These are phyloP conservation scores for Marcusenius ussheri DNA, from an alignment of 2,113 vertebrate genomes.

Conservation along the genomic window DNA sequence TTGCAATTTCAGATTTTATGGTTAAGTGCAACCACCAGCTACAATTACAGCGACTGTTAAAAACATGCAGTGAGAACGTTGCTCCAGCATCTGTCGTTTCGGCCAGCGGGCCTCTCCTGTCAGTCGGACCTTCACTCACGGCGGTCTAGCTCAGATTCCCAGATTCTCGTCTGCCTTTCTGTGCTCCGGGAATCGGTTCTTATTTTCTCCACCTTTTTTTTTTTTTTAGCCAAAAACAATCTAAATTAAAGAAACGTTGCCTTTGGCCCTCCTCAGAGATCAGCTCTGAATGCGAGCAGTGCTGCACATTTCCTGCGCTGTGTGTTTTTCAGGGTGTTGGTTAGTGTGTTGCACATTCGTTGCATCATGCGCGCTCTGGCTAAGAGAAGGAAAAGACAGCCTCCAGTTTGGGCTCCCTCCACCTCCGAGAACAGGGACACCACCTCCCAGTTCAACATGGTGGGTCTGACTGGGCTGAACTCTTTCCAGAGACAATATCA, in stretches of 20 bases:
- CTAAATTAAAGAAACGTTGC: not conserved
- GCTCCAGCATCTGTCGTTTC: not conserved
- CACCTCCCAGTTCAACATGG: not conserved
- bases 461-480: not conserved
- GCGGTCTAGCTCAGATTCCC: not conserved
- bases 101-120: not conserved
- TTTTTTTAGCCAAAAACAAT: not conserved
- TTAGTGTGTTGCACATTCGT: slow-evolving; percentile 17
- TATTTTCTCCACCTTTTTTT: not conserved
- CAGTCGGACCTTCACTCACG: not conserved
- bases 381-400: not conserved
- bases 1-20: not conserved
- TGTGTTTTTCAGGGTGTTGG: slow-evolving; percentile 11
- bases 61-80: not conserved
- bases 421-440: not conserved
- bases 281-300: not conserved
- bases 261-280: too few relatives aligned
- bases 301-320: not conserved
- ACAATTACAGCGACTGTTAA: not conserved
- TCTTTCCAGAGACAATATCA: not conserved
- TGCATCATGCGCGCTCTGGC: slow-evolving; percentile 12
- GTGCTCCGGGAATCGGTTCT: not conserved
- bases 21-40: not conserved
- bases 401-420: slow-evolving; percentile 2
- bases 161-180: not conserved